These are phyloP conservation scores for Hippocampus comes DNA, from an alignment of 2,113 vertebrate species.

Conservation along the genomic window DNA sequence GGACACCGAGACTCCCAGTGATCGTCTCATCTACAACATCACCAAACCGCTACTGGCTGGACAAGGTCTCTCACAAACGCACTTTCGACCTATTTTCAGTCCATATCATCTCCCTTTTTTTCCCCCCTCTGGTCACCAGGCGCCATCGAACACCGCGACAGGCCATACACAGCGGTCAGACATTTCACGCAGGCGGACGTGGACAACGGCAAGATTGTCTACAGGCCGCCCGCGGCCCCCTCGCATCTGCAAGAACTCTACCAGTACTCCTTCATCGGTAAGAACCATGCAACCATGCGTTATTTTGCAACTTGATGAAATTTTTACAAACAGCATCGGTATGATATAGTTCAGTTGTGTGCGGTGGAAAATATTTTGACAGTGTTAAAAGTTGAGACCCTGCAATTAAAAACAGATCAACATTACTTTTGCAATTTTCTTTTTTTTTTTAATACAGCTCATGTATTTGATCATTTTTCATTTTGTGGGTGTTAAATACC, in stretches of 20 bases:
- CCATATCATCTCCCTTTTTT: neutral
- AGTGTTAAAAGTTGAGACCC: neutral
- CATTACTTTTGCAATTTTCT: neutral
- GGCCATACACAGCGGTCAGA: slow-evolving; percentile 66
- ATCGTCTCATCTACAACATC: slow-evolving; percentile 87
- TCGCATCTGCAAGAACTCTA: slow-evolving; percentile 85
- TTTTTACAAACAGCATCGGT: neutral
- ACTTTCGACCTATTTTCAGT: neutral
- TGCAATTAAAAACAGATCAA: neutral
- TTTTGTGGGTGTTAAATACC: neutral
- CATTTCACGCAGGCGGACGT: slow-evolving; percentile 89
- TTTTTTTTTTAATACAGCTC: neutral
- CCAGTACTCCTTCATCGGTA: slow-evolving; percentile 90
- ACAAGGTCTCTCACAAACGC: slow-evolving; percentile 77
- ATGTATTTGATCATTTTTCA: neutral
- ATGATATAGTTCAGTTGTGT: neutral
- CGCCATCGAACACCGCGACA: slow-evolving; percentile 79
- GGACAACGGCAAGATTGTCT: slow-evolving; percentile 79
- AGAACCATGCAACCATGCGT: neutral
- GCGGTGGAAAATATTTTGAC: neutral
- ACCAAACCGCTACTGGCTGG: slow-evolving; percentile 80
- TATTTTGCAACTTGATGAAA: neutral
- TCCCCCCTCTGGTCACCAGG: slow-evolving; percentile 64
- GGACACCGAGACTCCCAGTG: slow-evolving; percentile 78
- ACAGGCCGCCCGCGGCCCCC: slow-evolving; percentile 81